phyloP scores from a whole-genome alignment of 2,113 vertebrate species.

The Anas platyrhynchos region DNA sequence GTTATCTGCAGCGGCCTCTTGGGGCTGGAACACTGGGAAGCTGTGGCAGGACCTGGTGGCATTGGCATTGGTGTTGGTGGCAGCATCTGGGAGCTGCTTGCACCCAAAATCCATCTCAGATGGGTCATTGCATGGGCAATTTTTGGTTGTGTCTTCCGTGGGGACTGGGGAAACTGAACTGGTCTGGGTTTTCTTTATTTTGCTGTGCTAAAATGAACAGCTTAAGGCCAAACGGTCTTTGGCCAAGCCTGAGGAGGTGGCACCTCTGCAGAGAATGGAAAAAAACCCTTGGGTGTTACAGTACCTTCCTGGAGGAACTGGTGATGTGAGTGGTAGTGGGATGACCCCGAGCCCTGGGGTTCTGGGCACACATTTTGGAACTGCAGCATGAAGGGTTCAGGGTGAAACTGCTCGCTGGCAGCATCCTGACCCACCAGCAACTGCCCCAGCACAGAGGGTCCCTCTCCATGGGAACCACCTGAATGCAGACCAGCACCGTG shows the following conservation, averaged over 20 bases:
- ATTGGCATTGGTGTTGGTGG: not conserved
- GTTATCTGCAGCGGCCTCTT: slow-evolving; percentile 70
- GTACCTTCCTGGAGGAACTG: not conserved
- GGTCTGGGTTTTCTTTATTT: not conserved
- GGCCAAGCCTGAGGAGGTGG: not conserved
- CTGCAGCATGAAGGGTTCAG: not conserved
- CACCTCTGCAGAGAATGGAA: not conserved
- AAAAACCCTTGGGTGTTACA: not conserved
- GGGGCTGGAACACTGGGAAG: not conserved
- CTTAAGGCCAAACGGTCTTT: not conserved
- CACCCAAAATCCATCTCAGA: not conserved
- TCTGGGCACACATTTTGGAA: not conserved
- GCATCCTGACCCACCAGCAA: not conserved
- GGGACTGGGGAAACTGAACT: not conserved
- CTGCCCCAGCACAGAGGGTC: not conserved
- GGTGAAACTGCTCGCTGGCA: not conserved
- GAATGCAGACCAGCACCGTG: not conserved
- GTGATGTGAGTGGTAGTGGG: not conserved
- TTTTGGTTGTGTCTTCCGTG: not conserved
- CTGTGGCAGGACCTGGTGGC: slow-evolving; percentile 27
- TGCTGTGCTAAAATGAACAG: not conserved
- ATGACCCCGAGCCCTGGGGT: not conserved
- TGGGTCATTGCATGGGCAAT: not conserved
- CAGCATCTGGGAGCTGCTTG: not conserved
- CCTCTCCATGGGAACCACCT: not conserved